Evolutionary conservation across 2,888 invertebrate genomes (phyloP), one percentile per base, ranked within the genome.

Genomic region (Hydroisotoma schaefferi): DNA sequence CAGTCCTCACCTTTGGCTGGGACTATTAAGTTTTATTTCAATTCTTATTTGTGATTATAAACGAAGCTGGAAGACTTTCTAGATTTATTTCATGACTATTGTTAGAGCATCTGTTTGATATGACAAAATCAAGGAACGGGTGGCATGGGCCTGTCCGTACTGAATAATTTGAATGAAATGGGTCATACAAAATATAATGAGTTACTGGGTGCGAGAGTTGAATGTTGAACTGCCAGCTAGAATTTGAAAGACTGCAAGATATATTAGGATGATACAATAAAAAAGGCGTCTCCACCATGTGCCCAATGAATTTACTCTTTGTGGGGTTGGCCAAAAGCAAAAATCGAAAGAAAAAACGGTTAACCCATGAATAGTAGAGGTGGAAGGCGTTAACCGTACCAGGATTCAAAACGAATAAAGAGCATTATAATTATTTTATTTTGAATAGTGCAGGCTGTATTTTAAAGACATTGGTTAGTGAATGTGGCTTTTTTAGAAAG

Each of bases 171-270:
- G 43, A 22, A 53, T 38, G 38, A 53, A 53, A 53, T 53, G 53
- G 53, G 53, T 40, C 53, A 43, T 53, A 43, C 40, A 53, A 40
- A 40, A 37, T 10, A 40, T 53, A 53, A 53, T 53, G 53, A 53
- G 53, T 53, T 26, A n/a, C 25, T 26, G 53, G 53, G 53, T 37
- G 26, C 38, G 53, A 37, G n/a, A 40, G 8, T 33, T 33, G 15
- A 5, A 40, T 40, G 5, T 20, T 4, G 20, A 40, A 40, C 40
- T 40, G 20, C 40, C 40, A 20, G 20, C 40, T 40, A 40, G 5
- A 40, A 15, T 40, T 20, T 15, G 40, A 15, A 18, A 20, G 15
- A 15, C 5, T 15, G n/a, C 40, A 5, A 18, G 40, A 40, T 40
- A 15, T 15, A 18, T 15, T 5, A 18, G 8, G 5, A 40, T 18